These are phyloP conservation scores for Myxocyprinus asiaticus DNA, from an alignment of 2,113 vertebrate genomes.

Conservation along the genomic window DNA sequence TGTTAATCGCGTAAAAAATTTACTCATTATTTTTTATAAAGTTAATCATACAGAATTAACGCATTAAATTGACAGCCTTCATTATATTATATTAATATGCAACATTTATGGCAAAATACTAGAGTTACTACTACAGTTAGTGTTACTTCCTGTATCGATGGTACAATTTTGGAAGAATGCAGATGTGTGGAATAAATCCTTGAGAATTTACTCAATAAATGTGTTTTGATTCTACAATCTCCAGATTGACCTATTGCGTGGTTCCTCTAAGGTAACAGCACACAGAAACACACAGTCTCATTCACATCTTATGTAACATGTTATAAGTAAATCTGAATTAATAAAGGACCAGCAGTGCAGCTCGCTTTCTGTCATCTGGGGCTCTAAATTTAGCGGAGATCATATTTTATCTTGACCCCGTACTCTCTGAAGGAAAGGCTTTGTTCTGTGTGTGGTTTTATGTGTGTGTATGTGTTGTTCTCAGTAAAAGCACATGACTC, in stretches of 20 bases:
- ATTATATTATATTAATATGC: no score
- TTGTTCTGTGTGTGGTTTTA: constrained; percentile 20
- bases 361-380: constrained; percentile 27
- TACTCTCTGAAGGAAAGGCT: constrained; percentile 27
- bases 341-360: neutral
- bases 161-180: no score
- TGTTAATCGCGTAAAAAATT: no score
- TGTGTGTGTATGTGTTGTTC: constrained; percentile 9
- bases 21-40: no score
- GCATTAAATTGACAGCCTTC: no score
- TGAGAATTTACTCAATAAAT: neutral
- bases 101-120: no score
- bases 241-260: no score
- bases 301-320: constrained; percentile 14
- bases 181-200: no score
- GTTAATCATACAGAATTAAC: no score
- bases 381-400: constrained; percentile 31
- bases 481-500: constrained; percentile 27
- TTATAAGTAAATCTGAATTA: constrained; percentile 1
- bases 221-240: neutral
- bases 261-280: neutral
- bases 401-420: constrained; percentile 20
- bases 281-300: neutral
- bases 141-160: no score
- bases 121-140: no score